Evolutionary conservation across 2,113 vertebrate species (phyloP).

Genomic region (Anoplopoma fimbria): DNA sequence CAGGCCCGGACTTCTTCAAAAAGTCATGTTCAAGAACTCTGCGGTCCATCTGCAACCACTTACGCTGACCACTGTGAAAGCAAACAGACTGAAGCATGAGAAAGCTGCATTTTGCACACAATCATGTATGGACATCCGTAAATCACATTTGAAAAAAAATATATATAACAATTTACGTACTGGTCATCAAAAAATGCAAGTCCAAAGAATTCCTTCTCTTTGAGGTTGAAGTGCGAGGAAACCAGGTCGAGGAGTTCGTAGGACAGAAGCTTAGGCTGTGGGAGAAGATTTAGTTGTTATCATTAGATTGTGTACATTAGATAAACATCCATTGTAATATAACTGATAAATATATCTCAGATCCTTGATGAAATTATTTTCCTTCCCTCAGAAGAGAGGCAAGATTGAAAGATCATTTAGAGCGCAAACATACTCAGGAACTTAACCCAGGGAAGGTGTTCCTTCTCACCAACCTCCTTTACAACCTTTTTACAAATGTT

Average conservation of each 20-base stretch:
- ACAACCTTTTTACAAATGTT: neutral
- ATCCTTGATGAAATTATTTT: neutral
- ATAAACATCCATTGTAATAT: neutral
- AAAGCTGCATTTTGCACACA: neutral
- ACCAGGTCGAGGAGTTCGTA: slow-evolving; percentile 98
- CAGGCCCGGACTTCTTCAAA: slow-evolving; percentile 92
- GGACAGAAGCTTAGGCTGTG: slow-evolving; percentile 97
- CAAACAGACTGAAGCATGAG: slow-evolving; percentile 30
- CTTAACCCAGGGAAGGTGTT: neutral
- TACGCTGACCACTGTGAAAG: slow-evolving; percentile 91
- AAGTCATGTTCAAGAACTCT: slow-evolving; percentile 98
- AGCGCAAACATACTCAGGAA: neutral
- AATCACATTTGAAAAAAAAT: slow-evolving; percentile 1
- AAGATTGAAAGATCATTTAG: neutral
- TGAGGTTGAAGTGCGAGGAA: slow-evolving; percentile 99
- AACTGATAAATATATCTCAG: neutral
- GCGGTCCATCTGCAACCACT: slow-evolving; percentile 97
- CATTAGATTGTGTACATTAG: neutral
- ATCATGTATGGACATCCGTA: neutral
- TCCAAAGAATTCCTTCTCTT: slow-evolving; percentile 99
- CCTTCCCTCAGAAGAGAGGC: neutral
- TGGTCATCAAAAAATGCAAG: slow-evolving; percentile 96
- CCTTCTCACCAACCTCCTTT: neutral
- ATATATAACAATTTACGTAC: slow-evolving; percentile 83
- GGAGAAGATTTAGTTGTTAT: slow-evolving; percentile 46